A percentile compares a stretch with the other conserved stretches of the same genome.
These are phyloP conservation scores for Gavialis gangeticus DNA, from an alignment of 2,113 vertebrate genomes.

Conservation along the genomic window DNA sequence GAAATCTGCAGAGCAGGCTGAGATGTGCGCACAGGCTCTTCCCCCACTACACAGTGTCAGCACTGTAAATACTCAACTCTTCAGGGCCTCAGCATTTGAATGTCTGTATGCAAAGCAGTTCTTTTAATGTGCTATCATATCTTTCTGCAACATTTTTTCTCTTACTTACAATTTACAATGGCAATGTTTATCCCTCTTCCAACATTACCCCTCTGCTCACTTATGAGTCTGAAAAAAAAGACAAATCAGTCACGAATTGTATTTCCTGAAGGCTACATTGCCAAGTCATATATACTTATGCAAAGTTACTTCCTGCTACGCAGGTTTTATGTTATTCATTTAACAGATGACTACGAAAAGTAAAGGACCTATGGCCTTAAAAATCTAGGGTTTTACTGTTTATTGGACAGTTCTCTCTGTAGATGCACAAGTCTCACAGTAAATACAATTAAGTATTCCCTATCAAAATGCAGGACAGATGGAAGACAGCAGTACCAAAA, in stretches of 20 bases:
- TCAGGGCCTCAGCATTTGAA: too few species aligned
- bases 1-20: too few species aligned
- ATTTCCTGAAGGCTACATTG: background rate
- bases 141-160: background rate
- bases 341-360: background rate
- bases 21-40: too few species aligned
- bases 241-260: background rate
- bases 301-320: constrained; percentile 1
- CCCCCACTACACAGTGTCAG: too few species aligned
- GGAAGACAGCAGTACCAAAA: background rate
- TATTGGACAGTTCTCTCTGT: background rate
- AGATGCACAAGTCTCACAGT: background rate
- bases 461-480: background rate
- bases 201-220: constrained; percentile 33
- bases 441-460: background rate
- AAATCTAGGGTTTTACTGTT: background rate
- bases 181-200: constrained; percentile 82
- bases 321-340: background rate
- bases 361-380: background rate
- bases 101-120: background rate
- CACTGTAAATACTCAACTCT: too few species aligned
- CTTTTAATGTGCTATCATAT: background rate
- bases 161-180: constrained; percentile 79
- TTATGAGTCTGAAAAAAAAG: constrained; percentile 75
- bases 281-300: background rate